These are phyloP conservation scores for Serinus canaria DNA, from an alignment of 2,113 vertebrate species.

Conservation along the genomic window DNA sequence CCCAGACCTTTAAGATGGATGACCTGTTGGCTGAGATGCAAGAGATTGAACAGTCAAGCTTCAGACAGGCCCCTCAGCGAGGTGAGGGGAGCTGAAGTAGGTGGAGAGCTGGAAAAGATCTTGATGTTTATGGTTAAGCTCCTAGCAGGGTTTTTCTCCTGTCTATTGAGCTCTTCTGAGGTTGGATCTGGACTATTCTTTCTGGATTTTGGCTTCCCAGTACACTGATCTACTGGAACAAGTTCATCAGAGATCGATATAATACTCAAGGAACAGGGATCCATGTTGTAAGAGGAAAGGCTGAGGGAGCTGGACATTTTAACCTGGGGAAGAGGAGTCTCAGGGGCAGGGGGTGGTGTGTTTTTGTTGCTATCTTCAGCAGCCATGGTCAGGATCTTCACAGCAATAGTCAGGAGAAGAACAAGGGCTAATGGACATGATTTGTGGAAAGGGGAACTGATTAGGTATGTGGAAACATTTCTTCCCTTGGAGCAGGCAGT, in stretches of 20 bases:
- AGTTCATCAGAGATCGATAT: background rate
- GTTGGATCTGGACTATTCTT: background rate
- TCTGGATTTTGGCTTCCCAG: background rate
- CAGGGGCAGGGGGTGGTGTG: background rate
- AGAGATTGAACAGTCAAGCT: conserved; percentile 95
- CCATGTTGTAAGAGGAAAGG: background rate
- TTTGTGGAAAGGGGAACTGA: background rate
- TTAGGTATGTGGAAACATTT: background rate
- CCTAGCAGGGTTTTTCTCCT: background rate
- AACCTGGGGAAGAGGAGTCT: background rate
- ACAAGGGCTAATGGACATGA: background rate
- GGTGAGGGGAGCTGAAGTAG: conserved; percentile 68
- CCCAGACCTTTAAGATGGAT: conserved; percentile 97
- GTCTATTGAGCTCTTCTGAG: background rate
- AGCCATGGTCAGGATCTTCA: background rate
- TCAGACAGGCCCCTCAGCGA: conserved; percentile 93
- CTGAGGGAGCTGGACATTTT: background rate
- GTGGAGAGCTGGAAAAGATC: background rate
- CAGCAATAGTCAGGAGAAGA: background rate
- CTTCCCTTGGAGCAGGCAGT: background rate
- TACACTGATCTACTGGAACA: background rate
- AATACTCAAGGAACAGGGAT: background rate
- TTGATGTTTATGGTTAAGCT: background rate
- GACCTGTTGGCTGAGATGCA: conserved; percentile 98
- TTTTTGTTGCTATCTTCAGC: background rate